Conservation (phyloP, 2,797 vertebrate species). For the Astyanax mexicanus region DNA sequence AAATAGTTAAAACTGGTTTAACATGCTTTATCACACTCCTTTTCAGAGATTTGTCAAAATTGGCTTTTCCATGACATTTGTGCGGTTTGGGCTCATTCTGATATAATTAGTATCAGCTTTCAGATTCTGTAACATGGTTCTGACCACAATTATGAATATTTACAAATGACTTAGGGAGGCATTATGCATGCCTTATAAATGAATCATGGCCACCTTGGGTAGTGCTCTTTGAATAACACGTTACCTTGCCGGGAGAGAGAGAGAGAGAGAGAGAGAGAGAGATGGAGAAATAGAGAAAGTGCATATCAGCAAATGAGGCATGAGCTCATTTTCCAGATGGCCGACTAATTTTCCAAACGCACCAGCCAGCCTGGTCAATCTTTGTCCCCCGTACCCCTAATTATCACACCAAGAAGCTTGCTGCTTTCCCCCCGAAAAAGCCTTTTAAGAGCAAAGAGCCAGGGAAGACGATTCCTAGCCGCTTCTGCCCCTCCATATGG, state of each 20-base stretch:
- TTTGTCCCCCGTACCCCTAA: constrained; percentile 65
- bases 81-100: neutral
- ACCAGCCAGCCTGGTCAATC: constrained; percentile 75
- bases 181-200: constrained; percentile 43
- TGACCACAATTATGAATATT: constrained; percentile 38
- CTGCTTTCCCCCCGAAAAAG: constrained; percentile 28
- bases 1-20: too few relatives aligned
- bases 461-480: constrained; percentile 20
- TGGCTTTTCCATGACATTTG: too few relatives aligned
- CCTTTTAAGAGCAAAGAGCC: constrained; percentile 34
- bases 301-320: constrained; percentile 73
- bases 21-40: too few relatives aligned
- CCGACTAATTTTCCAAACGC: constrained; percentile 78
- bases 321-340: constrained; percentile 80
- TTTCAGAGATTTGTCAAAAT: too few relatives aligned
- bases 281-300: neutral
- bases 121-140: constrained; percentile 31
- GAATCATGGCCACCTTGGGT: constrained; percentile 33
- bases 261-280: neutral
- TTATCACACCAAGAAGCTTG: constrained; percentile 61
- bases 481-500: constrained; percentile 56
- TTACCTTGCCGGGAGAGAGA: constrained; percentile 15
- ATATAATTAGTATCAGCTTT: constrained; percentile 14
- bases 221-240: constrained; percentile 44
- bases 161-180: constrained; percentile 40